These are phyloP conservation scores for Heteromyza rotundicornis DNA, from an alignment of 2,888 invertebrate genomes.

Conservation along the genomic window DNA sequence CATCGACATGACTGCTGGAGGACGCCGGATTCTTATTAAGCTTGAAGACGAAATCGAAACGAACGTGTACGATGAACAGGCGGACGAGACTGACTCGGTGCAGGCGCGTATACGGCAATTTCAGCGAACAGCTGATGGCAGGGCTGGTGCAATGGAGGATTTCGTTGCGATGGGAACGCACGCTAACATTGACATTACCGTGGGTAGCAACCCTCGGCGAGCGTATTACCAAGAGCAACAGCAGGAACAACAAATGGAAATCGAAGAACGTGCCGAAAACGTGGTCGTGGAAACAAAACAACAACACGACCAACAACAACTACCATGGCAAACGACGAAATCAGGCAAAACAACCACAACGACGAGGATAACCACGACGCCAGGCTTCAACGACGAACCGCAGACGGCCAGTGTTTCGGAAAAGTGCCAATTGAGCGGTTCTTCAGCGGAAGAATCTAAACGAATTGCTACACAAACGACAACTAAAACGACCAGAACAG, in stretches of 20 bases:
- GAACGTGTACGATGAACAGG: constrained; percentile 31
- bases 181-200: constrained; percentile 58
- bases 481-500: constrained; percentile 24
- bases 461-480: constrained; percentile 50
- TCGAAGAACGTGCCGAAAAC: constrained; percentile 25
- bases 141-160: constrained; percentile 28
- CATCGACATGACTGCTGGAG: constrained; percentile 56
- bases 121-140: constrained; percentile 16
- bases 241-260: constrained; percentile 23
- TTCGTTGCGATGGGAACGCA: constrained; percentile 45
- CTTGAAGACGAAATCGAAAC: constrained; percentile 46
- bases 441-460: constrained; percentile 52
- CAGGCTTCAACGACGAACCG: constrained; percentile 21
- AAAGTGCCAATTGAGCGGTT: constrained; percentile 58
- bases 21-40: constrained; percentile 53
- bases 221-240: constrained; percentile 47
- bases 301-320: constrained; percentile 32
- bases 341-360: constrained; percentile 46
- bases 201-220: constrained; percentile 52
- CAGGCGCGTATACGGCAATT: constrained; percentile 43
- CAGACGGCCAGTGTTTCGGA: constrained; percentile 39
- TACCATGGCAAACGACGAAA: constrained; percentile 44
- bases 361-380: constrained; percentile 44
- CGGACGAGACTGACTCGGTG: constrained; percentile 49
- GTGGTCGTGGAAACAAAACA: constrained; percentile 45